Conservation (phyloP, 2,888 invertebrate species). For the Psylliodes chrysocephalus region DNA sequence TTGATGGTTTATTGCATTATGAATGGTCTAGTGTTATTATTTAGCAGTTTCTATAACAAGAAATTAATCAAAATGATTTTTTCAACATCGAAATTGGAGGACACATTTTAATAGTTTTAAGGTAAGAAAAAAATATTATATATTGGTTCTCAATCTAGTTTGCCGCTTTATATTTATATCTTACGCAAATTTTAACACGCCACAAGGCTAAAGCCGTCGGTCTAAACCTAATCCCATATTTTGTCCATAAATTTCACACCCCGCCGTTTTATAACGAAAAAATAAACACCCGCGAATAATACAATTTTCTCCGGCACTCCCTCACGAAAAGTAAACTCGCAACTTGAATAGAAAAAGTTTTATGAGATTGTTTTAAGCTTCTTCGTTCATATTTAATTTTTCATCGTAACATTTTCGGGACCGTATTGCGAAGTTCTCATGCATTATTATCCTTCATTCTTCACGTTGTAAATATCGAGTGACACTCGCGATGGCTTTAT, state of each 20-base stretch:
- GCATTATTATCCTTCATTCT: constrained; percentile 25
- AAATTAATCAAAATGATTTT: too few species aligned
- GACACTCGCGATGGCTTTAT: constrained; percentile 23
- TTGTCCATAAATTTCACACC: constrained; percentile 3
- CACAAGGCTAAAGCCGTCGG: neutral
- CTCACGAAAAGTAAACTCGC: neutral
- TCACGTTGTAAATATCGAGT: constrained; percentile 24
- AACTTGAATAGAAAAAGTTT: constrained; percentile 20
- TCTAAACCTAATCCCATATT: neutral
- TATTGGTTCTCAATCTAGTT: too few species aligned
- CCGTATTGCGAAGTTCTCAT: constrained; percentile 14
- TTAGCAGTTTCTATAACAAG: too few species aligned
- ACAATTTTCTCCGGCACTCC: neutral
- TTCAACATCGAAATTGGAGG: too few species aligned
- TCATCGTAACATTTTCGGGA: constrained; percentile 13
- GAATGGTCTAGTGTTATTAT: too few species aligned
- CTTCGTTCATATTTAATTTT: constrained; percentile 18
- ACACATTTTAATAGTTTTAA: too few species aligned
- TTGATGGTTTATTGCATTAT: too few species aligned
- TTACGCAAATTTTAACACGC: neutral
- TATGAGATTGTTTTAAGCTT: constrained; percentile 20
- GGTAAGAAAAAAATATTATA: too few species aligned
- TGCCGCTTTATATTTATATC: too few species aligned
- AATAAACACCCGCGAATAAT: constrained; percentile 10
- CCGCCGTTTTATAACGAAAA: neutral